phyloP scores from a whole-genome alignment of 2,113 vertebrate genomes.

The Xiphophorus couchianus region DNA sequence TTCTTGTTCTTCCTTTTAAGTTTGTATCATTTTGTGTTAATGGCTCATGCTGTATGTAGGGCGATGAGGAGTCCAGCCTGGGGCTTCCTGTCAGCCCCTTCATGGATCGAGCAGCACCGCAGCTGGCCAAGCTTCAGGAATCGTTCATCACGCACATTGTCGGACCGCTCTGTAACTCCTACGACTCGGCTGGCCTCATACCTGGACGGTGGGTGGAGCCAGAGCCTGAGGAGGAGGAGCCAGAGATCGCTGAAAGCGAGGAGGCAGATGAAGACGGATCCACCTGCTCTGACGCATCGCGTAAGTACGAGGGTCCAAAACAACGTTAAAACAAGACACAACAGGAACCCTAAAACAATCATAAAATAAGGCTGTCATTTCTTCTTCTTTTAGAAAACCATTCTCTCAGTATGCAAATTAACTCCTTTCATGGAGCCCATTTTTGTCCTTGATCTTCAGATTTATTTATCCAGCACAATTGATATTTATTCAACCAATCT shows the following conservation, averaged over 20 bases:
- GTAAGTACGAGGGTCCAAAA: constrained; percentile 60
- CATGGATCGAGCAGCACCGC: constrained; percentile 96
- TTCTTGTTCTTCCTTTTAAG: not conserved
- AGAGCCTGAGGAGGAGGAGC: constrained; percentile 80
- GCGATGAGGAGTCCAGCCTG: constrained; percentile 93
- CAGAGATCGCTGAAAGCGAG: constrained; percentile 80
- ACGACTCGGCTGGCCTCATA: constrained; percentile 91
- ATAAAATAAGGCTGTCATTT: not conserved
- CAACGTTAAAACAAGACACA: not conserved
- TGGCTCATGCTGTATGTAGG: constrained; percentile 74
- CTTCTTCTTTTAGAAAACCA: too few species aligned
- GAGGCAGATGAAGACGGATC: constrained; percentile 81
- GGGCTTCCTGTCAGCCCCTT: constrained; percentile 96
- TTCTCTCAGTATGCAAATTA: too few species aligned
- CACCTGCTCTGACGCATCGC: constrained; percentile 83
- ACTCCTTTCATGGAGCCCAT: too few species aligned
- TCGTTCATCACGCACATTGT: constrained; percentile 99
- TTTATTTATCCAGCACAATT: too few species aligned
- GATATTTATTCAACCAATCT: too few species aligned
- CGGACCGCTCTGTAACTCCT: constrained; percentile 94
- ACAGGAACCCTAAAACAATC: not conserved
- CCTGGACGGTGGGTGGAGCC: constrained; percentile 92
- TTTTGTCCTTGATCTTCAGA: too few species aligned
- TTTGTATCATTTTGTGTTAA: not conserved
- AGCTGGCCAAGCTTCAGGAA: constrained; percentile 96